Evolutionary conservation across 2,113 vertebrate genomes (phyloP).

Genomic region (Sialia sialis): DNA sequence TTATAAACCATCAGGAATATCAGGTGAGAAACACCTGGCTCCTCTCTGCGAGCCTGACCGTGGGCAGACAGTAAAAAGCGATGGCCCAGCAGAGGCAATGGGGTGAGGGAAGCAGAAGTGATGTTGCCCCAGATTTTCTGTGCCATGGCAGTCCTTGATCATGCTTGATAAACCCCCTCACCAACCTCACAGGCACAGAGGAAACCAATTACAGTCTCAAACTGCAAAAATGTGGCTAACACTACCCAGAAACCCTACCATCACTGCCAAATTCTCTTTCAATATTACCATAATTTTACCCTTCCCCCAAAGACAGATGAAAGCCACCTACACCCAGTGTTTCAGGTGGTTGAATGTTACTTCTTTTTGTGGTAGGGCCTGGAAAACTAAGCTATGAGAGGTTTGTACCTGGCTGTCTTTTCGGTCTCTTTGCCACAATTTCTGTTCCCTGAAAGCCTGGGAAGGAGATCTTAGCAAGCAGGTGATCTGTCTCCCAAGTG

Average conservation of each 20-base stretch:
- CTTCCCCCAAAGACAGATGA: not conserved
- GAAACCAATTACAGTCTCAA: not conserved
- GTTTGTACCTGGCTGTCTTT: not conserved
- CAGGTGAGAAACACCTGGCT: not conserved
- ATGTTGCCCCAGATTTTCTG: not conserved
- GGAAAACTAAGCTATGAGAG: not conserved
- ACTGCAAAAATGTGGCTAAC: not conserved
- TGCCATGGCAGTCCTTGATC: not conserved
- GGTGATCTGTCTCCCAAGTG: not conserved
- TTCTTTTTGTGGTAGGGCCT: not conserved
- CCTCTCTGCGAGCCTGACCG: not conserved
- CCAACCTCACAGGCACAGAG: not conserved
- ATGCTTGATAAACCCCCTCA: not conserved
- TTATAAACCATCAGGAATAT: not conserved
- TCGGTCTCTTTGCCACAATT: not conserved
- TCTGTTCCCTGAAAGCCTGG: not conserved
- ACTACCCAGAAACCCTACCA: not conserved
- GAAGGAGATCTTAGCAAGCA: not conserved
- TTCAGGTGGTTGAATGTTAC: not conserved
- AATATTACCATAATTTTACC: not conserved
- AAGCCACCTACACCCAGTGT: not conserved
- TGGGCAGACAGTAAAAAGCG: rapidly evolving
- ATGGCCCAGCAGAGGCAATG: not conserved
- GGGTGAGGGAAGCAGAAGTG: not conserved
- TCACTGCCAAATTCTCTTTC: not conserved